Conservation (phyloP, 2,113 vertebrate genomes). For the Phasianus colchicus region DNA sequence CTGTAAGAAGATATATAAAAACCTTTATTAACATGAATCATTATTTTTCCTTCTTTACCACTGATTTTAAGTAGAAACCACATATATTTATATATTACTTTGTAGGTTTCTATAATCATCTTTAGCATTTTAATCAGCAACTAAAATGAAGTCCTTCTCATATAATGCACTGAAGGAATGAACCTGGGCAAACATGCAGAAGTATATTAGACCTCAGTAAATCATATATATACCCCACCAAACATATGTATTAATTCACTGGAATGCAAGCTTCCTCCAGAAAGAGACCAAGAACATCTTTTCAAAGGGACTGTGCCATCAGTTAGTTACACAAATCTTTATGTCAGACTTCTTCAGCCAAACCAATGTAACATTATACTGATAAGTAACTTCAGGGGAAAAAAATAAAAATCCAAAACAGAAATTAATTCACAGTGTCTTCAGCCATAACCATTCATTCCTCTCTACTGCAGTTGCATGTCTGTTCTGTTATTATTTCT, state of each 20-base stretch:
- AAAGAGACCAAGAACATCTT: background rate
- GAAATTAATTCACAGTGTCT: background rate
- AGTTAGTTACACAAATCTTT: background rate
- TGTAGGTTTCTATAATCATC: background rate
- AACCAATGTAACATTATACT: background rate
- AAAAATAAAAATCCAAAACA: background rate
- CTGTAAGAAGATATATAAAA: background rate
- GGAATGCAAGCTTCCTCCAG: background rate
- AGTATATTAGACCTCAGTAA: background rate
- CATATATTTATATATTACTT: background rate
- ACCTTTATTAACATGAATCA: background rate
- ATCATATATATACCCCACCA: fast-evolving
- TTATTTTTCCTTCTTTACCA: background rate
- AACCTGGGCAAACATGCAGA: background rate
- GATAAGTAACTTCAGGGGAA: background rate
- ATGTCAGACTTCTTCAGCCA: background rate
- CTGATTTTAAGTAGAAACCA: background rate
- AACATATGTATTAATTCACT: background rate
- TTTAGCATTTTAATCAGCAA: background rate
- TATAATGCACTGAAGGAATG: background rate
- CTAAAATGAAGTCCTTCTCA: background rate
- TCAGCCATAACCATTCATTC: background rate
- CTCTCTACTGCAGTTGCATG: background rate
- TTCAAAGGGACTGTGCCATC: background rate
- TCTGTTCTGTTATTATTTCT: background rate